These are phyloP conservation scores for Ctenicera cuprea DNA, from an alignment of 2,888 invertebrate species.

Conservation along the genomic window DNA sequence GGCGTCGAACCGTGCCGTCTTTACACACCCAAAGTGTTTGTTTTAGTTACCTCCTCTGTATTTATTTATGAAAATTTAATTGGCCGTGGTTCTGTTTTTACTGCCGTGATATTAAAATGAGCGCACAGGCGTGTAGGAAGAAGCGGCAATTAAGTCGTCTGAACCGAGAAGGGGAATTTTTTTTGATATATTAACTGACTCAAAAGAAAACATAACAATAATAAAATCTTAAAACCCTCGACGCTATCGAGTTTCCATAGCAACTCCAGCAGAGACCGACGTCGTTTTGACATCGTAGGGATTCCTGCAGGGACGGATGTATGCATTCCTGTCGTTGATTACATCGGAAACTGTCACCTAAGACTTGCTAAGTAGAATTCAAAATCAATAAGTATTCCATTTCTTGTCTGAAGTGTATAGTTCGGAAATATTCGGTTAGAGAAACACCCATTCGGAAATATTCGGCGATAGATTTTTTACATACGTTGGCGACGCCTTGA, in stretches of 20 bases:
- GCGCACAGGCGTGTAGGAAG: constrained; percentile 13
- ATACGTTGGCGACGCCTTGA: constrained; percentile 67
- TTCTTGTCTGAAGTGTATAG: constrained; percentile 69
- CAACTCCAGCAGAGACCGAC: constrained; percentile 37
- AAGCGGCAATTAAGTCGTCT: constrained; percentile 33
- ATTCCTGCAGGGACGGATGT: constrained; percentile 39
- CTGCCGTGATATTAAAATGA: constrained; percentile 49
- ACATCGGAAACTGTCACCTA: constrained; percentile 69
- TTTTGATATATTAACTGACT: constrained; percentile 26
- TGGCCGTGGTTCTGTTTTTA: constrained; percentile 44
- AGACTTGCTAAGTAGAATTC: constrained; percentile 72
- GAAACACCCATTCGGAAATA: constrained; percentile 66
- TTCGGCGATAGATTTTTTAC: constrained; percentile 70
- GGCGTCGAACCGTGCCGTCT: constrained; percentile 60
- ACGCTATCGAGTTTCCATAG: constrained; percentile 47
- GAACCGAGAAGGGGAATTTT: constrained; percentile 20
- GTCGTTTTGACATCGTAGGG: constrained; percentile 39
- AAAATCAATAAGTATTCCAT: constrained; percentile 73
- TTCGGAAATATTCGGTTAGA: constrained; percentile 65
- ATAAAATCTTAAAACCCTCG: constrained; percentile 49
- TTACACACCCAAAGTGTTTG: constrained; percentile 55
- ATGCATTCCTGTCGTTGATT: constrained; percentile 57
- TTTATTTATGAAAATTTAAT: constrained; percentile 58
- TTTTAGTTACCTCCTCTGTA: constrained; percentile 50
- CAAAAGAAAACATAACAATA: constrained; percentile 37